Percentiles rank a stretch among this genome's conserved stretches.
These are phyloP conservation scores for Drosophila antonietae DNA, from an alignment of 2,888 invertebrate genomes.

Conservation along the genomic window DNA sequence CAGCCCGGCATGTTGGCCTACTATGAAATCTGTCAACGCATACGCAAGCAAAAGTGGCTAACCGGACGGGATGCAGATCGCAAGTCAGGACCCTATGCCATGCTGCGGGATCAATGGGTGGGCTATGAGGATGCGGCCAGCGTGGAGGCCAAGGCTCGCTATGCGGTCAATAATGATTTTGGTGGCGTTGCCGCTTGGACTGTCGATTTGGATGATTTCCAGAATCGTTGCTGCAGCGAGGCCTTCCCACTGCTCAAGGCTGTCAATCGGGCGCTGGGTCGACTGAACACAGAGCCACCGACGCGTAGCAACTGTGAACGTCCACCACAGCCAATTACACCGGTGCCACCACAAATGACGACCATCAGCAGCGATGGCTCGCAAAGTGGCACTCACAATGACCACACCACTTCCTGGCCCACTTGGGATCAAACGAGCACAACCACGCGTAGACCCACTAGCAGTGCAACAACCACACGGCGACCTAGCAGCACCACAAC, in stretches of 20 bases:
- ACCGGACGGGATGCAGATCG: slow-evolving; percentile 88
- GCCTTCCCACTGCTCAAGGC: slow-evolving; percentile 91
- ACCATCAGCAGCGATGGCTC: slow-evolving; percentile 88
- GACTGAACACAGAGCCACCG: slow-evolving; percentile 86
- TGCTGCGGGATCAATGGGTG: slow-evolving; percentile 93
- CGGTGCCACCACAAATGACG: slow-evolving; percentile 90
- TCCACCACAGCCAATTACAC: slow-evolving; percentile 90
- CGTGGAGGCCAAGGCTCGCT: slow-evolving; percentile 90
- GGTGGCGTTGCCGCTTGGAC: slow-evolving; percentile 96
- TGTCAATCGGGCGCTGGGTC: slow-evolving; percentile 91
- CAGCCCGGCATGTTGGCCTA: slow-evolving; percentile 95
- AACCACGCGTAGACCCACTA: slow-evolving; percentile 58
- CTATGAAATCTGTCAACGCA: slow-evolving; percentile 92
- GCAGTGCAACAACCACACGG: slow-evolving; percentile 69
- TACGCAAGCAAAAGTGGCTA: slow-evolving; percentile 89
- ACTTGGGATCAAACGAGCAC: slow-evolving; percentile 68
- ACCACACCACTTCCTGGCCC: slow-evolving; percentile 80
- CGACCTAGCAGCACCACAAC: slow-evolving; percentile 14
- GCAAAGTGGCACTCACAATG: slow-evolving; percentile 51
- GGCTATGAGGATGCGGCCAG: slow-evolving; percentile 94
- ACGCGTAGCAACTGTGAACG: slow-evolving; percentile 88
- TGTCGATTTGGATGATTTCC: slow-evolving; percentile 94
- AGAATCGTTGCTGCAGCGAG: slow-evolving; percentile 92
- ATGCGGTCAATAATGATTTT: slow-evolving; percentile 89
- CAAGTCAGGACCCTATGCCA: slow-evolving; percentile 89